These are phyloP conservation scores for Eudyptes chrysolophus DNA, from an alignment of 2,113 vertebrate species.

Conservation along the genomic window DNA sequence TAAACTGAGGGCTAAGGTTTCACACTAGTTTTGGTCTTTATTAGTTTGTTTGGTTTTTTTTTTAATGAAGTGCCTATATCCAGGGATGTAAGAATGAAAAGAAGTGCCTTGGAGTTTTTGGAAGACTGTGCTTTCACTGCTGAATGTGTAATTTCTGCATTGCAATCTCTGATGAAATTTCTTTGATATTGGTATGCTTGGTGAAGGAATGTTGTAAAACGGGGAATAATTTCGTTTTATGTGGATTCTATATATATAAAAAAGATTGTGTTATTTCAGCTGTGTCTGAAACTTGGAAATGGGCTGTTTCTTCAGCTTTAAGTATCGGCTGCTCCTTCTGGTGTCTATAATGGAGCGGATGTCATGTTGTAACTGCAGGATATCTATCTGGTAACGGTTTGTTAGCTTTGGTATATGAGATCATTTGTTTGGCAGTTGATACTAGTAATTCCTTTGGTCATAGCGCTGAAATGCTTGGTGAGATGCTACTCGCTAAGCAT, in stretches of 20 bases:
- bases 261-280: neutral
- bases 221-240: neutral
- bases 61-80: neutral
- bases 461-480: slow-evolving; percentile 52
- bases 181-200: neutral
- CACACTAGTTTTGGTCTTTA: neutral
- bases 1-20: neutral
- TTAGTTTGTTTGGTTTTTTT: neutral
- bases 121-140: neutral
- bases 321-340: slow-evolving; percentile 52
- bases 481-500: slow-evolving; percentile 22
- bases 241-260: neutral
- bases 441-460: slow-evolving; percentile 50
- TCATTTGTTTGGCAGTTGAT: slow-evolving; percentile 66
- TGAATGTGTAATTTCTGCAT: neutral
- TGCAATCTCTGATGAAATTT: neutral
- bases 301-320: slow-evolving; percentile 14
- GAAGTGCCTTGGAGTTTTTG: neutral
- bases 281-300: neutral
- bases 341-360: slow-evolving; percentile 23
- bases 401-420: slow-evolving; percentile 60
- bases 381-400: slow-evolving; percentile 51
- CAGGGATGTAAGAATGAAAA: neutral
- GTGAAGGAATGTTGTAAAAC: slow-evolving; percentile 6
- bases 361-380: slow-evolving; percentile 46